phyloP scores from a whole-genome alignment of 2,888 invertebrate species.

The Temnothorax unifasciatus region DNA sequence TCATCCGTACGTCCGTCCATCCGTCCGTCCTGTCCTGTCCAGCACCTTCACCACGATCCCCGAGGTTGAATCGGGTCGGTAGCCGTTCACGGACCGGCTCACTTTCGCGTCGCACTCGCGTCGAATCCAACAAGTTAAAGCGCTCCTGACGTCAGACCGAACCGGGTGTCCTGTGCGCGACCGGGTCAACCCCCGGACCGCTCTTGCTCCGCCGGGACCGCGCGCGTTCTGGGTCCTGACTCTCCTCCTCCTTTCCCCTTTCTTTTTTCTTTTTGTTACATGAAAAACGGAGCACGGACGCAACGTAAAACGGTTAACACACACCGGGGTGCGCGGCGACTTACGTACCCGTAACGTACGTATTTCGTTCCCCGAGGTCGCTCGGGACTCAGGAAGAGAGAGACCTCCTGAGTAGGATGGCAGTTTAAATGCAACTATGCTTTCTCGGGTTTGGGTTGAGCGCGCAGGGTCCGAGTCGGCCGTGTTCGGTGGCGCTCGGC shows the following conservation, averaged over 20 bases:
- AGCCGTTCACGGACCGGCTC: constrained; percentile 46
- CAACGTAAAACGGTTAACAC: background rate
- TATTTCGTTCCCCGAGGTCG: constrained; percentile 61
- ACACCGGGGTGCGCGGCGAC: constrained; percentile 15
- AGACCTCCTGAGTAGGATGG: constrained; percentile 79
- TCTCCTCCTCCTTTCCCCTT: background rate
- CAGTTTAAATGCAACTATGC: constrained; percentile 85
- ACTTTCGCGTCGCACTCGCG: constrained; percentile 56
- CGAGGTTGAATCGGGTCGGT: constrained; percentile 39
- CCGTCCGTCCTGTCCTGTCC: background rate
- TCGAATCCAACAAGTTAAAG: constrained; percentile 59
- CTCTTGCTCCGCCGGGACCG: background rate
- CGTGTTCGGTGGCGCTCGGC: constrained; percentile 78
- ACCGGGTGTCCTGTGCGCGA: constrained; percentile 45
- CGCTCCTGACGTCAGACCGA: constrained; percentile 52
- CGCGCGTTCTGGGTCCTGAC: background rate
- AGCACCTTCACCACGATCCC: constrained; percentile 43
- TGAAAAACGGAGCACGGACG: background rate
- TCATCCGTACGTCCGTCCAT: background rate
- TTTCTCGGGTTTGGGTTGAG: constrained; percentile 81
- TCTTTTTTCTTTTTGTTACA: background rate
- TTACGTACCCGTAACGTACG: constrained; percentile 55
- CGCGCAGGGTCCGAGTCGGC: constrained; percentile 80
- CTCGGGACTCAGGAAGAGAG: constrained; percentile 76
- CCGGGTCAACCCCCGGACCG: constrained; percentile 54